Evolutionary conservation across 2,113 vertebrate species (phyloP).

Genomic region (Jaculus jaculus): DNA sequence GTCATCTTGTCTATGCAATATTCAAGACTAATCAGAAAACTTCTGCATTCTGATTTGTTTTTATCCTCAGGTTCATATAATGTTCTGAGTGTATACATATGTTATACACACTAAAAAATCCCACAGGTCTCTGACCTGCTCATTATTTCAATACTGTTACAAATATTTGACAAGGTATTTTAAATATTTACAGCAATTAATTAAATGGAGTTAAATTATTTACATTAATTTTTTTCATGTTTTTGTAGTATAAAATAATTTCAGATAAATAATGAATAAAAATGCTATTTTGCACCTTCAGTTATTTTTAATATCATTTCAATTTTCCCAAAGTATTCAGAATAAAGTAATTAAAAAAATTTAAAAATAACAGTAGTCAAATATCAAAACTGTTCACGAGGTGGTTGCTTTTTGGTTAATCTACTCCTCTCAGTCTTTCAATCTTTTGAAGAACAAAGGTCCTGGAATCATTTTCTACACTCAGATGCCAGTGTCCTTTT

Average conservation of each 20-base stretch:
- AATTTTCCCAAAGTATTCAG: not conserved
- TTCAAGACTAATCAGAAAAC: no score
- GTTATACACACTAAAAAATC: not conserved
- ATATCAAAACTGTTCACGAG: not conserved
- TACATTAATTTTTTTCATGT: not conserved
- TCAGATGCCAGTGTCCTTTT: conserved; percentile 38
- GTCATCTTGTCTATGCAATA: no score
- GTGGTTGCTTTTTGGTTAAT: not conserved
- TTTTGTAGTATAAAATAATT: not conserved
- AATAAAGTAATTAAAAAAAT: not conserved
- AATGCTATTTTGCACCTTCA: not conserved
- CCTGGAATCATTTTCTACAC: conserved; percentile 45
- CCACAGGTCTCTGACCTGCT: not conserved
- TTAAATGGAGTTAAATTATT: not conserved
- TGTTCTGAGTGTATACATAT: not conserved
- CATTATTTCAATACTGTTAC: not conserved
- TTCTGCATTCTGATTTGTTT: fast-evolving
- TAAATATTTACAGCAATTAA: not conserved
- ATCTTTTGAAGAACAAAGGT: conserved; percentile 30
- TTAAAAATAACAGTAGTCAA: not conserved
- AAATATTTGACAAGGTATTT: not conserved
- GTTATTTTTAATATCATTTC: not conserved
- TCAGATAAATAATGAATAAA: not conserved
- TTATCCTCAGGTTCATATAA: not conserved
- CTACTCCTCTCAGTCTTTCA: not conserved